Base-by-base conservation (phyloP, 2,797 vertebrate species). In the Aplochiton taeniatus region DNA sequence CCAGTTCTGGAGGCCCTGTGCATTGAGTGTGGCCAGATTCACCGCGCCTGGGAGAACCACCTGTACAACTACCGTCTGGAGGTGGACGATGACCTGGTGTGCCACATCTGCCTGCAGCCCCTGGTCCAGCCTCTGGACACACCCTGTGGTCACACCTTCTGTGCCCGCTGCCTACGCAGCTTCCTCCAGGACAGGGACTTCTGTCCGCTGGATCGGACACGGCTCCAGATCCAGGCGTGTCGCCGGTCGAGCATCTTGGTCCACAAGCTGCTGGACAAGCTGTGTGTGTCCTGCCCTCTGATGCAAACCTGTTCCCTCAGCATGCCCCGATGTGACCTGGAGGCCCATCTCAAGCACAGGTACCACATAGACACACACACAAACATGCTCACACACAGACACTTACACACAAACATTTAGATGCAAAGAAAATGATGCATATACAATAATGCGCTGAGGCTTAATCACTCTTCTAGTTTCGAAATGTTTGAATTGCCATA, bases 81-180 rank as follows among this genome's bases (percentile, higher is more conserved):
- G 76, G 96, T 99, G 83, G 97, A 99, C 0, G 97, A 98, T 1
- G 97, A 99, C 87, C 92, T 99, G 74, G 96, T 98, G 83, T 99
- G 97, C 91, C 97, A 99, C 80, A 99, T 99, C 84, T 99, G 97
- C 92, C 94, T 98, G 91, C 97, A 99, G 91, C 97, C 97, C 6
- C 93, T 99, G 87, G 88, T 99, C 85, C 95, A 96, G 92, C 97
- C 97, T 0, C 91, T 98, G 41, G 97, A 99, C 80, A 99, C 97
- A 0, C 97, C 97, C 8, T 99, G 97, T 51, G 97, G 97, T 62
- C 97, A 99, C 90, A 99, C 97, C 16, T 99, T 98, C 91, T 99
- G 97, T 73, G 94, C 93, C 83, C 96, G 96, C 89, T 99, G 97
- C 93, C 94, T 99, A 86, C 92, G 93, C 56, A 98, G 96, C 90